Evolutionary conservation across 2,888 invertebrate genomes (phyloP), one percentile per base, ranked within the genome.

Genomic region (Smittia aterrima): DNA sequence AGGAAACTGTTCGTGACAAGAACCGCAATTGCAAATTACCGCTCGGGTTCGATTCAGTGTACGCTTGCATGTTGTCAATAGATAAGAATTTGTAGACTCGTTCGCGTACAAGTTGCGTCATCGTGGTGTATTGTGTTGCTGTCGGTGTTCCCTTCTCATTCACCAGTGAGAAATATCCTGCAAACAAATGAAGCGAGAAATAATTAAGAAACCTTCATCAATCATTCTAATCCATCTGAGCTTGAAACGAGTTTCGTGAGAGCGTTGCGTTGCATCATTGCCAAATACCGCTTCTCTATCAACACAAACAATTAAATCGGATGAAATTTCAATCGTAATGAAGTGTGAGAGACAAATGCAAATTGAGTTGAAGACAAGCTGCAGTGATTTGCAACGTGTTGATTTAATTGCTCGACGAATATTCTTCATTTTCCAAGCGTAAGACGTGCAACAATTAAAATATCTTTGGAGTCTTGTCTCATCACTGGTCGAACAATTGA

Each of bases 161-260:
- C 75, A 88, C 85, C 75, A 89, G 83, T 68, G 90, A 89, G 79
- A 90, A 90, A 86, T 89, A 90, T 77, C 90, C 90, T 90, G 84
- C 0, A 80, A 80, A 76, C 67, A 77, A 76, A 76, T 38, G 16
- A 70, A 74, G 47, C n/a, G n/a, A n/a, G n/a, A 54, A 20, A 32
- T 20, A 58, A 22, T 58, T 58, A 7, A 38, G 38, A 7, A 38
- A 38, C 38, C 38, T n/a, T n/a, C n/a, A n/a, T n/a, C n/a, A n/a
- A n/a, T n/a, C n/a, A n/a, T n/a, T n/a, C n/a, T n/a, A n/a, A n/a
- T n/a, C n/a, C n/a, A n/a, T n/a, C n/a, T n/a, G n/a, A n/a, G n/a
- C n/a, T n/a, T n/a, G n/a, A n/a, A n/a, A n/a, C n/a, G 4, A 38
- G 38, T 9, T 38, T 38, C 38, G 38, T 38, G 38, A 38, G 38